phyloP scores from a whole-genome alignment of 1,140 invertebrate species.

The Drosophila leontia region DNA sequence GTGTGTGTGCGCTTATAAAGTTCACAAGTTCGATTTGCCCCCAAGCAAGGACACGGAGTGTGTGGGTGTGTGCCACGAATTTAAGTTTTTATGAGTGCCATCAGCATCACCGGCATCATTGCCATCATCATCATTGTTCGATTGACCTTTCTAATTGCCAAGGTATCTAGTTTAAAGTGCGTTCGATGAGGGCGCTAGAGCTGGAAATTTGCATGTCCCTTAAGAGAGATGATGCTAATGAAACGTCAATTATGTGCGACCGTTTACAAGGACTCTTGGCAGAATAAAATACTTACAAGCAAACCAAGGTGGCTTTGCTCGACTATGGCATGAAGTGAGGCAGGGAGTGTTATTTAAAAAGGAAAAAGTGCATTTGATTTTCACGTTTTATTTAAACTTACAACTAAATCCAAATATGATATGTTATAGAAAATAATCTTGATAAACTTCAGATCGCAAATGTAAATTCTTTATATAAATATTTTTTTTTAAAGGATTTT shows the following conservation, averaged over 20 bases:
- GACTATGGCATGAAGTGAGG: neutral
- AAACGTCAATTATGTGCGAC: slow-evolving; percentile 80
- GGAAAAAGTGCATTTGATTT: neutral
- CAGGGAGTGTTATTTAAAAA: neutral
- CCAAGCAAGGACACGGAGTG: slow-evolving; percentile 10
- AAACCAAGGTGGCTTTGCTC: neutral
- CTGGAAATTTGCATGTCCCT: slow-evolving; percentile 60
- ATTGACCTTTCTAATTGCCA: slow-evolving; percentile 69
- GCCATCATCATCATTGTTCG: slow-evolving; percentile 30
- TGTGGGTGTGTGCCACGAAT: slow-evolving; percentile 24
- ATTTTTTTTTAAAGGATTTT: neutral
- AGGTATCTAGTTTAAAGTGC: slow-evolving; percentile 59
- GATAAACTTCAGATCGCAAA: neutral
- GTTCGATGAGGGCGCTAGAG: slow-evolving; percentile 1
- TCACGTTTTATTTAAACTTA: neutral
- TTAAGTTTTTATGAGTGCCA: slow-evolving; percentile 52
- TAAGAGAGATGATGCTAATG: slow-evolving; percentile 69
- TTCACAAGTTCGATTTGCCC: slow-evolving; percentile 55
- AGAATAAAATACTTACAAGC: slow-evolving; percentile 8
- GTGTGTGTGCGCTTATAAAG: slow-evolving; percentile 32
- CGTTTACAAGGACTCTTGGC: slow-evolving; percentile 27
- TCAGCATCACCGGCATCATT: slow-evolving; percentile 9
- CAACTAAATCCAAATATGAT: too few species aligned
- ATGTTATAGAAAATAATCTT: too few species aligned
- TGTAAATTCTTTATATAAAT: neutral